Evolutionary conservation across 37 sponge, comb jelly and placozoan species (phyloP), one percentile per base, ranked within the genome.

Genomic region (Eunapius fragilis): DNA sequence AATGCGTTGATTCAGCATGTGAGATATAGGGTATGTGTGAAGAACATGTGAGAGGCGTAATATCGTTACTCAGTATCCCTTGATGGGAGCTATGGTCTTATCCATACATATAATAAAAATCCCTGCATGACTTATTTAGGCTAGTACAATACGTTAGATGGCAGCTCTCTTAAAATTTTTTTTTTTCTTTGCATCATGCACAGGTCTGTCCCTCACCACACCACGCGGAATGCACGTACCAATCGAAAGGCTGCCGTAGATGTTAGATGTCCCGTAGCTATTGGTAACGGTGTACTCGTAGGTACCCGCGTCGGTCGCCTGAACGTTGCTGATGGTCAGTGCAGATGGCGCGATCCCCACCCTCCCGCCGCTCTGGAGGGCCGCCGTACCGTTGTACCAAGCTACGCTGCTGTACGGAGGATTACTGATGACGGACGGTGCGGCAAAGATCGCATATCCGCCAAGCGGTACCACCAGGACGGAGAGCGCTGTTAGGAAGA

Each of bases 271-370:
- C 3, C 93, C 93, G 85, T 70, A 88, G 30, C n/a, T 33, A 71
- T 92, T 92, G 22, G 34, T 22, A 6, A 86, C 89, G 5, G 23
- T 24, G 35, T 86, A 92, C 25, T 82, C 67, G 75, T 92, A 92
- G 45, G 69, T 88, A 22, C 93, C 89, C 10, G 77, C 86, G 77
- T 92, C 88, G 5, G 86, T 25, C 4, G 26, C 26, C 35, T 85
- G 89, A 13, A 88, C 88, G 75, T 82, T 88, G 31, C 34, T 71
- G 4, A 92, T 78, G 0, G 71, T 88, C 11, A 92, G 83, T 3
- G 76, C 32, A 69, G 24, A 27, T 0, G 78, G 0, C 36, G 72
- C 23, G 45, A 85, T 67, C 28, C 30, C 27, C 35, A 85, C 31
- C 38, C 80, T 85, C 11, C 49, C 75, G 30, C 67, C 28, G 77